These are phyloP conservation scores for Eristalinus aeneus DNA, from an alignment of 2,888 invertebrate genomes.

Conservation along the genomic window DNA sequence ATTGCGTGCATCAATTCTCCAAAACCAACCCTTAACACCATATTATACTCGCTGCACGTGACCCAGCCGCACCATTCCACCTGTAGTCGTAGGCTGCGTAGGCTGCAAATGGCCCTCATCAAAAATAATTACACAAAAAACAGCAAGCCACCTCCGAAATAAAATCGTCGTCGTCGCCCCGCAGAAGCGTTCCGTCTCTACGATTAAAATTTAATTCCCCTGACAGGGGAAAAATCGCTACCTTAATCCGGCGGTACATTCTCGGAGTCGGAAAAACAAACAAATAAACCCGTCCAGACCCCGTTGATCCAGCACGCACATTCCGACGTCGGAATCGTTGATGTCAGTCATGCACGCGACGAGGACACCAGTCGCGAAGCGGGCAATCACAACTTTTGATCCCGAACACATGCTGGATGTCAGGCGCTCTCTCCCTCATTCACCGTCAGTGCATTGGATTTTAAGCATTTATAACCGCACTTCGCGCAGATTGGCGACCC, in stretches of 20 bases:
- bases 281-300: conserved; percentile 20
- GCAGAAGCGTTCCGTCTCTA: background rate
- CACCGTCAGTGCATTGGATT: background rate
- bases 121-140: background rate
- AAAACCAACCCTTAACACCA: background rate
- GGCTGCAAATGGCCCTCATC: background rate
- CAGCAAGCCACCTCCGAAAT: background rate
- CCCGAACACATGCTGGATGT: conserved; percentile 46
- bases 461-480: conserved; percentile 15
- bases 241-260: conserved; percentile 31
- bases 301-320: conserved; percentile 34
- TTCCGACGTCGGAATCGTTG: conserved; percentile 8
- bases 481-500: background rate
- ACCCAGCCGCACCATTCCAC: background rate
- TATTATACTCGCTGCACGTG: background rate
- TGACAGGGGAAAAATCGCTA: conserved; percentile 26
- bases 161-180: conserved; percentile 1
- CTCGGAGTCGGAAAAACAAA: background rate
- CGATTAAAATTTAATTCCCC: conserved; percentile 36
- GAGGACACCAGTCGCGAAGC: background rate
- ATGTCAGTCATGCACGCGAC: background rate
- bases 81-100: background rate
- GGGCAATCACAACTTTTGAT: conserved; percentile 42
- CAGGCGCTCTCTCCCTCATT: background rate
- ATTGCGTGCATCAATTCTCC: background rate